Conservation (phyloP, 2,113 vertebrate species). For the Hippoglossus stenolepis region DNA sequence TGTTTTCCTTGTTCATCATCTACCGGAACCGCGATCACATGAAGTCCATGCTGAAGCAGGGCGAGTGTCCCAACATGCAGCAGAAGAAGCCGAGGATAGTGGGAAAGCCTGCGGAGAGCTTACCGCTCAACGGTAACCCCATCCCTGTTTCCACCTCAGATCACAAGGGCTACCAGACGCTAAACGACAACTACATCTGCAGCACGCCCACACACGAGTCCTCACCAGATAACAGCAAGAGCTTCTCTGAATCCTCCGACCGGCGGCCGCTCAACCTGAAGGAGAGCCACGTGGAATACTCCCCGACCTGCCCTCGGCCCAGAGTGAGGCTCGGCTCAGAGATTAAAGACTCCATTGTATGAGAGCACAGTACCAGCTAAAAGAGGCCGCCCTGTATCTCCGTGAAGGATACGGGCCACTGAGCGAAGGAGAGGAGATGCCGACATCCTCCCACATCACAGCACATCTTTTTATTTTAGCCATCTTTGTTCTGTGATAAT, state of each 20-base stretch:
- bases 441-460: slow-evolving; percentile 59
- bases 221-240: slow-evolving; percentile 79
- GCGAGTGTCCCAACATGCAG: slow-evolving; percentile 83
- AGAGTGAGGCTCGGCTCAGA: slow-evolving; percentile 92
- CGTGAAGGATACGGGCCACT: slow-evolving; percentile 40
- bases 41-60: slow-evolving; percentile 90
- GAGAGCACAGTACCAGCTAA: slow-evolving; percentile 44
- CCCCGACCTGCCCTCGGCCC: slow-evolving; percentile 87
- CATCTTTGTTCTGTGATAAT: slow-evolving; percentile 69
- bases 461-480: slow-evolving; percentile 58
- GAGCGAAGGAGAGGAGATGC: slow-evolving; percentile 63
- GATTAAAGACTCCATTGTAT: slow-evolving; percentile 95
- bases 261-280: slow-evolving; percentile 87
- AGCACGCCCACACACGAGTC: slow-evolving; percentile 85
- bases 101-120: slow-evolving; percentile 84
- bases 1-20: slow-evolving; percentile 87
- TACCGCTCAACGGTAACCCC: slow-evolving; percentile 88
- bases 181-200: slow-evolving; percentile 89
- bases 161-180: slow-evolving; percentile 94
- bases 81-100: slow-evolving; percentile 85
- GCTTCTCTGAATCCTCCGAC: slow-evolving; percentile 87
- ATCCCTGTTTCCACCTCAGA: slow-evolving; percentile 85
- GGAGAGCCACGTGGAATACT: slow-evolving; percentile 92
- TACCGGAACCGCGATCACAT: slow-evolving; percentile 87
- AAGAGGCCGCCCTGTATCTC: slow-evolving; percentile 49